phyloP scores from a whole-genome alignment of 2,888 invertebrate species.

The Clivina fossor region DNA sequence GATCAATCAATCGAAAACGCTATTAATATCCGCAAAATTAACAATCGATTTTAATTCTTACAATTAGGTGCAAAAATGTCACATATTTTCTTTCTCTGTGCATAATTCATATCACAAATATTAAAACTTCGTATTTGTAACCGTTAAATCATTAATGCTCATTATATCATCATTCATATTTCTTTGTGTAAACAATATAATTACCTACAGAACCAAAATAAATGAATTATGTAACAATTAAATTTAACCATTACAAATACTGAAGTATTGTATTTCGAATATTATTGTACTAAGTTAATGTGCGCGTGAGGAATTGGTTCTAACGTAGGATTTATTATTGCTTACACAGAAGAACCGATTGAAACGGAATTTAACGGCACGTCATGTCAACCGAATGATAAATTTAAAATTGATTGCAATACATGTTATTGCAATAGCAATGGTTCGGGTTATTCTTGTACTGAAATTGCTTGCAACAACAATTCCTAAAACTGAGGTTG shows the following conservation, averaged over 20 bases:
- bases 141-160: slow-evolving; percentile 21
- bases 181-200: slow-evolving; percentile 27
- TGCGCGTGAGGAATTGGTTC: slow-evolving; percentile 14
- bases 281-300: slow-evolving; percentile 1
- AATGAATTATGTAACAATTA: not conserved
- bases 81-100: too few relatives aligned
- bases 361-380: slow-evolving; percentile 48
- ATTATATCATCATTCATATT: slow-evolving; percentile 12
- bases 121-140: slow-evolving; percentile 31
- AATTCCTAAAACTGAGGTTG: too few relatives aligned
- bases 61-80: too few relatives aligned
- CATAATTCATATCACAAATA: too few relatives aligned
- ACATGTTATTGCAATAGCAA: slow-evolving; percentile 61
- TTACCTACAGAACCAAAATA: slow-evolving; percentile 28
- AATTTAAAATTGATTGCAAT: slow-evolving; percentile 61
- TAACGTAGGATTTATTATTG: slow-evolving; percentile 37
- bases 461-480: slow-evolving; percentile 49
- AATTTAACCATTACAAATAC: slow-evolving; percentile 33
- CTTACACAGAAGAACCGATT: slow-evolving; percentile 42
- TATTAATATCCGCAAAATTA: too few relatives aligned
- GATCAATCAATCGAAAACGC: too few relatives aligned
- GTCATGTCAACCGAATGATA: slow-evolving; percentile 57
- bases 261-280: slow-evolving; percentile 10
- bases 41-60: too few relatives aligned
- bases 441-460: slow-evolving; percentile 59